Conservation (phyloP, 2,888 invertebrate species). For the Odontocerum albicorne region DNA sequence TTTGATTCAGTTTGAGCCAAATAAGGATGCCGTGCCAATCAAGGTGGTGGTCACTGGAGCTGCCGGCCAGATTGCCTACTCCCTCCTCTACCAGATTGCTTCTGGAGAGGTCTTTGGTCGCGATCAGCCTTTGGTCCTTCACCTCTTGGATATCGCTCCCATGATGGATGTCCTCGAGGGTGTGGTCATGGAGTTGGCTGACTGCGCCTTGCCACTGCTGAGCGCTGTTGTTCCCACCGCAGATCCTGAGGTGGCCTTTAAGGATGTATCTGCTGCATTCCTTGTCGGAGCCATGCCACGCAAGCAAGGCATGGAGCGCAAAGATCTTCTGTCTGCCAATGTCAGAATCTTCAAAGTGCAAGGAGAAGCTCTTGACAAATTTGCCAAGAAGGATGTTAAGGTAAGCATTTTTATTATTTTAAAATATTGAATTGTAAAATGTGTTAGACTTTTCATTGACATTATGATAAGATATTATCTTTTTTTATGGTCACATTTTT, state of each 20-base stretch:
- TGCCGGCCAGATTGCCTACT: slow-evolving; percentile 99
- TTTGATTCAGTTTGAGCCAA: slow-evolving; percentile 5
- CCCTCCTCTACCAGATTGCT: slow-evolving; percentile 90
- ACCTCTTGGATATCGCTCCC: slow-evolving; percentile 91
- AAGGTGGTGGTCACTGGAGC: slow-evolving; percentile 97
- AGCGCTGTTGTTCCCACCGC: slow-evolving; percentile 83
- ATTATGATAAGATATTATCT: too few species aligned
- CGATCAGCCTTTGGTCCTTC: slow-evolving; percentile 82
- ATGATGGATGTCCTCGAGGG: slow-evolving; percentile 98
- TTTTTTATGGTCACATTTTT: too few species aligned
- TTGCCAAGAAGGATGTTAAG: slow-evolving; percentile 90
- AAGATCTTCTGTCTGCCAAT: slow-evolving; percentile 95
- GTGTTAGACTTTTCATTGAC: too few species aligned
- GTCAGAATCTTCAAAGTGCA: slow-evolving; percentile 98
- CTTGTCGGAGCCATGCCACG: slow-evolving; percentile 98
- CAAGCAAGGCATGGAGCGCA: slow-evolving; percentile 97
- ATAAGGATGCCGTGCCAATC: slow-evolving; percentile 73
- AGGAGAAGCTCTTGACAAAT: slow-evolving; percentile 89
- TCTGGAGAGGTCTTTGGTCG: slow-evolving; percentile 95
- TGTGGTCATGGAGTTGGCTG: slow-evolving; percentile 96
- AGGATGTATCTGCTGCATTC: slow-evolving; percentile 94
- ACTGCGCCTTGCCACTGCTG: slow-evolving; percentile 91
- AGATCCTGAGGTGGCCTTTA: slow-evolving; percentile 90
- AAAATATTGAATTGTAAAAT: too few species aligned
- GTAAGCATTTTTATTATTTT: slow-evolving; percentile 49